Evolutionary conservation across 2,888 invertebrate species (phyloP), one percentile per base, ranked within the genome.

Genomic region (Drosophila anomalata): DNA sequence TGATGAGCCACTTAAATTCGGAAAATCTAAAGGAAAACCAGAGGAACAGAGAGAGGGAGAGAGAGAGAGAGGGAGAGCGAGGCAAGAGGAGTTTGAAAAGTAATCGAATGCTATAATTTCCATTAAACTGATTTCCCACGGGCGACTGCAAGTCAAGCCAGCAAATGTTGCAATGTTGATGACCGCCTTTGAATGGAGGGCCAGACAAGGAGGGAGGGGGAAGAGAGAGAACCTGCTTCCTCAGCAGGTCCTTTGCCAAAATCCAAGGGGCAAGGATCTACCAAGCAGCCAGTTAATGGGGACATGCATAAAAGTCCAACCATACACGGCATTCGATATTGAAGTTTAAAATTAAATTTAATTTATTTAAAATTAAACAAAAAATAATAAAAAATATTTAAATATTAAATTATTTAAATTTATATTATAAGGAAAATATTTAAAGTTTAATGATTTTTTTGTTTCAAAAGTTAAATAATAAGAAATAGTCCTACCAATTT

Each of bases 21-120:
- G 63, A 50, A 52, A 66, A 26, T 9, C 8, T 29, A 7, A 26
- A 12, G 20, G 57, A 58, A 22, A 41, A 3, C n/a, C 17, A 20
- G 36, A 22, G 12, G 22, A 2, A 14, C 41, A 3, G 14, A 31
- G 9, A 29, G 2, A 8, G 4, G 14, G 7, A 3, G 22, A 33
- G 17, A 44, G 22, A 9, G 14, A 22, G n/a, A 31, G 56, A 17
- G 3, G n/a, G 29, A 2, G 20, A 24, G 26, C 11, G 61, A 74
- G 3, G 29, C 7, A 29, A 9, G 7, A 29, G 29, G 86, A 75
- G 75, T 71, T 75, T 51, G 88, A 75, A 82, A 88, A 82, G 88
- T 86, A 84, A 84, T 86, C 84, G 84, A 88, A 84, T 84, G 88
- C 79, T 84, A 79, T 84, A 84, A 84, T 84, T 86, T 84, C 84